Conservation (phyloP, 2,113 vertebrate species). For the Antechinus flavipes region DNA sequence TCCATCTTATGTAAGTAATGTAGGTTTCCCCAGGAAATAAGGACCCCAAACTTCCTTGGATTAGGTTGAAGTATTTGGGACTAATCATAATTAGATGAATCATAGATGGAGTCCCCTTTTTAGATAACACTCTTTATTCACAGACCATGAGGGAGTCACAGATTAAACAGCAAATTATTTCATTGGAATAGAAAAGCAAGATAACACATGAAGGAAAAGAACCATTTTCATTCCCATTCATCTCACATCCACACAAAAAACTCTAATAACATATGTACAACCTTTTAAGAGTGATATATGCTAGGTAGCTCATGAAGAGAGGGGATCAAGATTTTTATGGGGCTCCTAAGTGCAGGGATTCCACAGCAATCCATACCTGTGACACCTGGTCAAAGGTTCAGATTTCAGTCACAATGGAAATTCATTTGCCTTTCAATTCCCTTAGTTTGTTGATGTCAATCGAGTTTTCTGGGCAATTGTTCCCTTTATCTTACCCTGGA, state of each 20-base stretch:
- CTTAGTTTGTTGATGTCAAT: no score
- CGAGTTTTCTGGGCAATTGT: no score
- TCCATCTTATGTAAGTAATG: not conserved
- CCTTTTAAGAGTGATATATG: no score
- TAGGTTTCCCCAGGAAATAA: not conserved
- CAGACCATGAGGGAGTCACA: not conserved
- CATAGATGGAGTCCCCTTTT: not conserved
- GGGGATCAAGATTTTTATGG: no score
- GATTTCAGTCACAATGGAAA: no score
- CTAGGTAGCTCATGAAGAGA: no score
- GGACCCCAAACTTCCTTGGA: not conserved
- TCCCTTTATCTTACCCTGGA: no score
- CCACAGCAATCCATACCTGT: no score
- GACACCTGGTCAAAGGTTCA: no score
- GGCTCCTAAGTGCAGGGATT: no score
- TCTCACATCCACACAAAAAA: not conserved
- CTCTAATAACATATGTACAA: no score
- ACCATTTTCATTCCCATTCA: not conserved
- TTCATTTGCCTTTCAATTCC: no score
- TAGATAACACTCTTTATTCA: not conserved
- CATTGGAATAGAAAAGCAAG: not conserved
- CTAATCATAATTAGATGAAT: not conserved
- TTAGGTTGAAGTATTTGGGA: not conserved
- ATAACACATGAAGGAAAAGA: not conserved
- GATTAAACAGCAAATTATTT: not conserved